A percentile compares a stretch with the other conserved stretches of the same genome.
These are phyloP conservation scores for Diorhabda elongata DNA, from an alignment of 1,140 invertebrate genomes.

Conservation along the genomic window DNA sequence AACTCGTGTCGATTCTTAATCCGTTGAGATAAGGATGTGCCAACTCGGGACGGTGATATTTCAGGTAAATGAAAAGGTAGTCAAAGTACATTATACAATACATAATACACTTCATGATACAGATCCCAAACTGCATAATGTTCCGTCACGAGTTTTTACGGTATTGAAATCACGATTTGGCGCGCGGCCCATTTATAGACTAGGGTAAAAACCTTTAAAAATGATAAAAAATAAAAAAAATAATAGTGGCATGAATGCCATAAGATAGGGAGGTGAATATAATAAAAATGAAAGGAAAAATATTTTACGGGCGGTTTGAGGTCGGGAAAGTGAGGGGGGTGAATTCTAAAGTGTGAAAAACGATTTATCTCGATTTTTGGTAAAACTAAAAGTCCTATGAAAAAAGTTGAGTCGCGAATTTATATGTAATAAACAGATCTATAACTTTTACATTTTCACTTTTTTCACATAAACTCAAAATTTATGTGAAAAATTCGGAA, in stretches of 20 bases:
- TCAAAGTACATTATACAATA: too few species aligned
- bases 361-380: not conserved
- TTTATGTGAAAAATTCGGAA: not conserved
- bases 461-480: not conserved
- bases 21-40: too few species aligned
- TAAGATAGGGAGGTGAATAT: conserved; percentile 4
- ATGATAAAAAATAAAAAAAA: not conserved
- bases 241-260: not conserved
- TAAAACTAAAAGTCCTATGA: not conserved
- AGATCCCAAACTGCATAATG: too few species aligned
- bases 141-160: too few species aligned
- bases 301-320: conserved; percentile 5
- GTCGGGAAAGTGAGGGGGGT: conserved; percentile 5
- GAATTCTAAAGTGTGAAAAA: conserved; percentile 13
- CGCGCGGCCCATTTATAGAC: not conserved
- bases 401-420: not conserved
- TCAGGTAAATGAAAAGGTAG: too few species aligned
- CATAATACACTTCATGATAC: too few species aligned
- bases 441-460: not conserved
- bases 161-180: too few species aligned
- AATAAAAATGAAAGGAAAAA: conserved; percentile 9
- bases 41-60: too few species aligned
- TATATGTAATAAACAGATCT: not conserved
- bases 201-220: not conserved
- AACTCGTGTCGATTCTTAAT: too few species aligned